A percentile compares a stretch with the other conserved stretches of the same genome.
Evolutionary conservation across 2,888 invertebrate species (phyloP).

Genomic region (Ormyrus labotus): DNA sequence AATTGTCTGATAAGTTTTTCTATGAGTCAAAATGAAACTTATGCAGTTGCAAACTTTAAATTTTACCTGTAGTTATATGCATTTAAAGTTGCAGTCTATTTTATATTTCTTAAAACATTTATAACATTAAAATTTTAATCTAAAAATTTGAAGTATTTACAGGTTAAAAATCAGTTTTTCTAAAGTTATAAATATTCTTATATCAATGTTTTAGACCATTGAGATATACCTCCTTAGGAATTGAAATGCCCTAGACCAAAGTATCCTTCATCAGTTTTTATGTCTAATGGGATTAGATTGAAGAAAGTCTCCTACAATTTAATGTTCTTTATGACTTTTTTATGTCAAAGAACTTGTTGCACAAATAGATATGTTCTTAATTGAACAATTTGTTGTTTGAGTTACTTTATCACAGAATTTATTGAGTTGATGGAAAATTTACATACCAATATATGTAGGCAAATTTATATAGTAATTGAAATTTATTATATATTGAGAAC

Average conservation of each 20-base stretch:
- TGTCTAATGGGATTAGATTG: conserved; percentile 1
- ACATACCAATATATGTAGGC: not conserved
- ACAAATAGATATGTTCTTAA: conserved; percentile 31
- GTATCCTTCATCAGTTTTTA: conserved; percentile 1
- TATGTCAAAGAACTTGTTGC: conserved; percentile 31
- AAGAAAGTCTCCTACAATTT: conserved; percentile 11
- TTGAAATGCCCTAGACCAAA: not conserved
- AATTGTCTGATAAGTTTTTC: no score
- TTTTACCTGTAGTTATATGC: no score
- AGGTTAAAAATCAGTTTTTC: not conserved
- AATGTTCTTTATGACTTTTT: conserved; percentile 15
- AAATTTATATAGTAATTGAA: not conserved
- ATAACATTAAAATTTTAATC: not conserved
- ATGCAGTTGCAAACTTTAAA: no score
- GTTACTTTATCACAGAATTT: not conserved
- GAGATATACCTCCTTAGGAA: no score
- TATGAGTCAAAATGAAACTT: no score
- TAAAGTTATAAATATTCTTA: no score
- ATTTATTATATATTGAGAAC: conserved; percentile 4
- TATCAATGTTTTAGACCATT: no score
- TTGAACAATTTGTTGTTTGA: conserved; percentile 25
- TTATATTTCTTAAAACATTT: no score
- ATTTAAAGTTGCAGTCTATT: no score
- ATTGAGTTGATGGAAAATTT: conserved; percentile 19
- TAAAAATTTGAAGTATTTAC: not conserved